Base-by-base conservation (phyloP, 1,140 invertebrate species). In the Drosophila kikkawai region DNA sequence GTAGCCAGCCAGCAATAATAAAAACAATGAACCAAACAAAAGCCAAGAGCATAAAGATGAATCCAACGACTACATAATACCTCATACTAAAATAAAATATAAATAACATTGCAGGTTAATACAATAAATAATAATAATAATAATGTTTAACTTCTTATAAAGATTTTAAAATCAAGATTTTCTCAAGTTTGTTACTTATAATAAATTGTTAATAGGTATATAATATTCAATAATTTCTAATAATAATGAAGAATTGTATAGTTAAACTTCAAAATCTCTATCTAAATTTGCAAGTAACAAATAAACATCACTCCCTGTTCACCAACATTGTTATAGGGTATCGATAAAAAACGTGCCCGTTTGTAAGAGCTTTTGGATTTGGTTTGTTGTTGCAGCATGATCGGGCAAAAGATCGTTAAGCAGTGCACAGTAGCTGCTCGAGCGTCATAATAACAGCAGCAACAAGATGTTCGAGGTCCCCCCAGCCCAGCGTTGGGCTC, bases 401-500 rank as follows among this genome's bases (percentile, higher is more conserved):
- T 88, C 85, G 67, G 84, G 80, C 85, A 90, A 90, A 83, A 77
- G 75, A 90, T 90, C 85, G 85, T 90, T 90, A 90, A 90, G 81
- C 82, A 82, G 67, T 90, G 85, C 85, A 90, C 85, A 90, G 85
- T 90, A 90, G 85, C 85, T 90, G 79, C 81, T 85, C 74, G 79
- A 90, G 85, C 85, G 81, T 90, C 85, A 90, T 90, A 90, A 90
- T 90, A 90, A 90, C 81, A 84, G 85, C 85, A 90, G 80, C 85
- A 90, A 90, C 85, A 90, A 88, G 79, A 82, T 86, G 82, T 86
- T 66, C 82, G 64, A 71, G 65, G 34, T 26, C 13, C 34, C 66
- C 75, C 59, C 41, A 22, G n/a, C 60, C 39, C 32, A 22, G 4
- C 17, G 12, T 8, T 34, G 34, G 17, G 32, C 37, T 26, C 61